phyloP scores from a whole-genome alignment of 2,797 vertebrate species.

The Micropoecilia bifurca region DNA sequence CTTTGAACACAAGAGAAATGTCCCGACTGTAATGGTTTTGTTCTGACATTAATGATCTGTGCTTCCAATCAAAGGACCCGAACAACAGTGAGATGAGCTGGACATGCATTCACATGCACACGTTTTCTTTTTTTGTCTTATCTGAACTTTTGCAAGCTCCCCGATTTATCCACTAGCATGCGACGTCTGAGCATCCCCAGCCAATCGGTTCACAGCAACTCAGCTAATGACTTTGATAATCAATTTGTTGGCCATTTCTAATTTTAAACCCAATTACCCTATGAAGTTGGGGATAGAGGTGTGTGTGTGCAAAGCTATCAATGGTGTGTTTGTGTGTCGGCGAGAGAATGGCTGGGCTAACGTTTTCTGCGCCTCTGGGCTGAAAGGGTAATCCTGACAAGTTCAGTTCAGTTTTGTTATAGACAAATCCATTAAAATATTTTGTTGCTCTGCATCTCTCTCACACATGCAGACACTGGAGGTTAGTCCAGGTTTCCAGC shows the following conservation, averaged over 20 bases:
- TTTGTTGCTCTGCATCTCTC: neutral
- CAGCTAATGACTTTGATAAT: constrained; percentile 61
- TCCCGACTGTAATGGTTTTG: neutral
- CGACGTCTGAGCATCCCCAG: constrained; percentile 30
- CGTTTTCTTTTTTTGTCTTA: neutral
- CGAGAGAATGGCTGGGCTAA: neutral
- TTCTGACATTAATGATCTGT: neutral
- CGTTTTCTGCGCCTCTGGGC: constrained; percentile 14
- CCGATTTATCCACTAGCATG: constrained; percentile 25
- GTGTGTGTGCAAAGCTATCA: constrained; percentile 11
- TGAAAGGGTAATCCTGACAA: constrained; percentile 66
- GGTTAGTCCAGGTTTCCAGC: constrained; percentile 22
- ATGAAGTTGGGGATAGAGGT: neutral
- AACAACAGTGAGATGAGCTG: neutral
- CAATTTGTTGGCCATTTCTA: constrained; percentile 63
- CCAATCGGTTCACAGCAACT: constrained; percentile 54
- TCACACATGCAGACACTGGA: neutral
- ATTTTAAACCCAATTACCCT: constrained; percentile 75
- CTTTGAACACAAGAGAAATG: neutral
- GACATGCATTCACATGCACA: neutral
- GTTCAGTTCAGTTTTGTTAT: constrained; percentile 58
- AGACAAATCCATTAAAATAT: constrained; percentile 6
- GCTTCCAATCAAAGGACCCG: neutral
- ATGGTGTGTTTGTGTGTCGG: constrained; percentile 31
- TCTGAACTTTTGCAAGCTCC: constrained; percentile 6